Evolutionary conservation across 2,113 vertebrate genomes (phyloP).

Genomic region (Mustela lutreola): DNA sequence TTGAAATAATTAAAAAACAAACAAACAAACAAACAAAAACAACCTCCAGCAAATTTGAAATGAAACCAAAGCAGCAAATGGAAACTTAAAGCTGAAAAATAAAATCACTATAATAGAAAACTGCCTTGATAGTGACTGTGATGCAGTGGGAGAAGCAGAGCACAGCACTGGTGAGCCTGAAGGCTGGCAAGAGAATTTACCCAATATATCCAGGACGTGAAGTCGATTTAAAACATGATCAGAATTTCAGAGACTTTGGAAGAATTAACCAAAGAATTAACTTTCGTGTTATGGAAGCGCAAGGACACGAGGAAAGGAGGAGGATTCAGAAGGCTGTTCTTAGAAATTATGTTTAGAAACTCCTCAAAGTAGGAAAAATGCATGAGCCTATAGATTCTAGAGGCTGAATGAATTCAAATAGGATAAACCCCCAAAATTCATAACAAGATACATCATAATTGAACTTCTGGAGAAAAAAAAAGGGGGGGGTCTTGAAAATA

Average conservation of each 20-base stretch:
- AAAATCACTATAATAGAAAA: neutral
- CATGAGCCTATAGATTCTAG: neutral
- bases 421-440: neutral
- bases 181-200: neutral
- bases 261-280: neutral
- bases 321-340: neutral
- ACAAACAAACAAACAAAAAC: neutral
- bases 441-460: neutral
- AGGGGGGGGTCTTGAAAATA: neutral
- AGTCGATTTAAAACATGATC: neutral
- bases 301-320: neutral
- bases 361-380: neutral
- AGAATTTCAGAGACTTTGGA: neutral
- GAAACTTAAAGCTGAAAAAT: neutral
- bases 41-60: neutral
- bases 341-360: neutral
- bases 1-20: neutral
- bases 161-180: neutral
- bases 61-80: neutral
- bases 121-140: neutral
- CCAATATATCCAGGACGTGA: neutral
- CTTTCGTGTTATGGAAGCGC: neutral
- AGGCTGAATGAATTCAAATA: neutral
- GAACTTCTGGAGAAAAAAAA: neutral
- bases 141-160: neutral